Base-by-base conservation (phyloP, 2,888 invertebrate species). In the Athrips mouffetella region DNA sequence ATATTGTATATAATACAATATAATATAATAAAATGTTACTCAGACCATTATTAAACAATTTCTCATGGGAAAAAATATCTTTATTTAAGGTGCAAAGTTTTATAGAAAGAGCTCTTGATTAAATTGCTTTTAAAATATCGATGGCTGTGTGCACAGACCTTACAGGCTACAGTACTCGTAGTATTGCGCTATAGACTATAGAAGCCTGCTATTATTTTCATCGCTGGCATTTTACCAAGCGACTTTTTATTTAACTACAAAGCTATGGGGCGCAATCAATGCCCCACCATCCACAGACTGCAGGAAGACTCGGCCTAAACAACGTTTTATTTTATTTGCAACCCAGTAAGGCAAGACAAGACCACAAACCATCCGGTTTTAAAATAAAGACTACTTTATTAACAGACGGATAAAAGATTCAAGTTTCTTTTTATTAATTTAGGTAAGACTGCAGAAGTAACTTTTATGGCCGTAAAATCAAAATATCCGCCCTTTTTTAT, bases 201-300 rank as follows among this genome's bases (percentile, higher is more conserved):
- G 37, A 54, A 61, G 70, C 58, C 58, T 59, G 66, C 70, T 70
- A 80, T 82, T 83, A 77, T 81, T 82, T 82, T 76, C 78, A 79
- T 73, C 68, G 67, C 72, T 85, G 83, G 84, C 84, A 83, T 82
- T 77, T 71, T 80, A 82, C 81, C 86, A 86, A 84, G 69, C 69
- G 72, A 66, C 72, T 80, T 81, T 81, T 83, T 84, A 81, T 80
- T 76, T 69, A 74, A 77, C 73, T 76, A 80, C 75, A 79, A 73
- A 74, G 73, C 71, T 67, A 68, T 73, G 70, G 71, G 71, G 70
- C 63, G 76, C 81, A 83, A 86, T 86, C 83, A 80, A 83, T 83
- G 83, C 73, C 73, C 63, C 62, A 65, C 33, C 18, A 18, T 10
- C 21, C n/a, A 37, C 37, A 37, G 20, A 21, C 65, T 67, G 73